These are phyloP conservation scores for Chrysomallon squamiferum DNA, from an alignment of 1,140 invertebrate genomes.

Conservation along the genomic window DNA sequence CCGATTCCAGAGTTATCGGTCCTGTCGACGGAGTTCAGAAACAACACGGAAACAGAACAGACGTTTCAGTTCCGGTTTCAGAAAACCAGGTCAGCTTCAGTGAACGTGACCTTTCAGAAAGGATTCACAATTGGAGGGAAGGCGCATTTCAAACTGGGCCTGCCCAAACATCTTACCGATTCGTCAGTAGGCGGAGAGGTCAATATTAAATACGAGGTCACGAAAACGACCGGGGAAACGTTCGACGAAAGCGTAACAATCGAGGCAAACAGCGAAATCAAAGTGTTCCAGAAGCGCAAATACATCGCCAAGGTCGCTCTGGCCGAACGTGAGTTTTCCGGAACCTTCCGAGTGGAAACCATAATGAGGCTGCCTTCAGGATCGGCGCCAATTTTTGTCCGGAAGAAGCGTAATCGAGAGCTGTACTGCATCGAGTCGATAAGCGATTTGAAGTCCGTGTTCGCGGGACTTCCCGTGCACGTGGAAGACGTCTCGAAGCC, in stretches of 20 bases:
- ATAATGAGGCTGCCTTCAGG: slow-evolving; percentile 18
- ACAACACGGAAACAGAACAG: slow-evolving; percentile 21
- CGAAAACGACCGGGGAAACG: slow-evolving; percentile 22
- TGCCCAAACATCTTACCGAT: slow-evolving; percentile 5
- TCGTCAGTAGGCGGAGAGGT: slow-evolving; percentile 4
- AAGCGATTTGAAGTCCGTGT: slow-evolving; percentile 13
- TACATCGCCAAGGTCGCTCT: slow-evolving; percentile 24
- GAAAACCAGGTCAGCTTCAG: slow-evolving; percentile 15
- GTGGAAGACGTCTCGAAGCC: background rate
- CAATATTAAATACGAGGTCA: slow-evolving; percentile 11
- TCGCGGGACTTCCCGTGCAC: background rate
- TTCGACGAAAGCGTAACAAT: slow-evolving; percentile 25
- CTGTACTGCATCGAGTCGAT: slow-evolving; percentile 5
- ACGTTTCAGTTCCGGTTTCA: slow-evolving; percentile 30
- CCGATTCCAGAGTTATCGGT: slow-evolving; percentile 14
- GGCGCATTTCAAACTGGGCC: slow-evolving; percentile 20
- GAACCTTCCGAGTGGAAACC: slow-evolving; percentile 20
- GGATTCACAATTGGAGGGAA: slow-evolving; percentile 27
- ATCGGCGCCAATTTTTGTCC: slow-evolving; percentile 13
- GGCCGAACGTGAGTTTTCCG: slow-evolving; percentile 11
- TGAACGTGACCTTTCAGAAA: slow-evolving; percentile 22
- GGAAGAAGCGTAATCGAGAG: slow-evolving; percentile 2
- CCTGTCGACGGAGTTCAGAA: slow-evolving; percentile 22
- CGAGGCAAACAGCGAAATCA: slow-evolving; percentile 27
- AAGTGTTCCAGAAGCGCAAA: slow-evolving; percentile 10